Base-by-base conservation (phyloP, 2,888 invertebrate genomes). In the Helobdella robusta region DNA sequence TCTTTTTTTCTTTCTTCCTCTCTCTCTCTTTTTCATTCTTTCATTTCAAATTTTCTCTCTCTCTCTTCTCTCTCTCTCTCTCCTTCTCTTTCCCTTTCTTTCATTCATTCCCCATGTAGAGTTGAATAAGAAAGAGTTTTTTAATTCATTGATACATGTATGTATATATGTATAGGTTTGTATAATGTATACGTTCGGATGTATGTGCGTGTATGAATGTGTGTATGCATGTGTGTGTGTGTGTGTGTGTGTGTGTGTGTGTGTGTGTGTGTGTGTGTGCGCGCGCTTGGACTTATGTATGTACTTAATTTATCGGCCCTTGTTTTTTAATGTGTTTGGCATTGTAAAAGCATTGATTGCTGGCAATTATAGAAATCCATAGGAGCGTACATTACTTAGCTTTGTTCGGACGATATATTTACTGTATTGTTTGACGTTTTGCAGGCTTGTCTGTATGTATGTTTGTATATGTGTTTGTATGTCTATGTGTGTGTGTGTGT, bases 191-290 rank as follows among this genome's bases (percentile, higher is more conserved):
- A n/a, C n/a, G n/a, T n/a, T n/a, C n/a, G n/a, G n/a, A n/a, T n/a
- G n/a, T n/a, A n/a, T n/a, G n/a, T n/a, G n/a, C n/a, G n/a, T n/a
- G n/a, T n/a, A n/a, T n/a, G n/a, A n/a, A n/a, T n/a, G n/a, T n/a
- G n/a, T n/a, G n/a, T n/a, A n/a, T n/a, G n/a, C n/a, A n/a, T 54
- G 54, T 54, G 54, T 54, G 54, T 25, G 54, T 54, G 54, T 54
- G 54, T 25, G 54, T 54, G 54, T 54, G 23, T 25, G 54, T 54
- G 11, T 54, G 11, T 54, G 28, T 25, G 54, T 54, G 23, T 25
- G 28, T 23, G 28, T 23, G 4, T 54, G 54, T 23, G 25, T 25
- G 54, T 50, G 50, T 50, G 50, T 50, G 50, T 50, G 50, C 25
- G 6, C 5, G n/a, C 25, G n/a, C n/a, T n/a, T 50, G n/a, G 5